Evolutionary conservation across 2,888 invertebrate genomes (phyloP).

Genomic region (Pocota personata): DNA sequence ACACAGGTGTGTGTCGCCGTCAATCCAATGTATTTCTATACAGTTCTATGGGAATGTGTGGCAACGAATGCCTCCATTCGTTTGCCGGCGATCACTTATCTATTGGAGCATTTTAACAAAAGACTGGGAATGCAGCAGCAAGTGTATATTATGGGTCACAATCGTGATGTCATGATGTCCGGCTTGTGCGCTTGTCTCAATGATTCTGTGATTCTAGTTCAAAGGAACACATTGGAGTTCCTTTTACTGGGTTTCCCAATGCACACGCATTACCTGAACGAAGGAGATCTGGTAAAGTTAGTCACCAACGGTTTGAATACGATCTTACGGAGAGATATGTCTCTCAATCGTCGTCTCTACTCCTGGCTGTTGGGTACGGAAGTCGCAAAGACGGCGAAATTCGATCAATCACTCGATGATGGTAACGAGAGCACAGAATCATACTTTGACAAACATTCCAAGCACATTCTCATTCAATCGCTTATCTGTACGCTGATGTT

Average conservation of each 20-base stretch:
- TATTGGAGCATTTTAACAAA: slow-evolving; percentile 91
- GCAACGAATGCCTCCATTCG: slow-evolving; percentile 91
- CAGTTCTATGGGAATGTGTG: slow-evolving; percentile 94
- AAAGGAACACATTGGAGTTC: slow-evolving; percentile 92
- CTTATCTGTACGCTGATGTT: slow-evolving; percentile 85
- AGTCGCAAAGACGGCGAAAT: slow-evolving; percentile 83
- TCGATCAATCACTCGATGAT: slow-evolving; percentile 70
- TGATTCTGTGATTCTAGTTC: slow-evolving; percentile 91
- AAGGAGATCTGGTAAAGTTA: slow-evolving; percentile 88
- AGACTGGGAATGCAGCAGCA: slow-evolving; percentile 92
- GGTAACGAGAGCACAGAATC: slow-evolving; percentile 77
- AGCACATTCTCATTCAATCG: slow-evolving; percentile 87
- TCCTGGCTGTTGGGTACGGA: slow-evolving; percentile 92
- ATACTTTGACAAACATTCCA: slow-evolving; percentile 88
- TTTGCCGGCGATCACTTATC: slow-evolving; percentile 91
- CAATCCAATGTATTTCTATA: slow-evolving; percentile 91
- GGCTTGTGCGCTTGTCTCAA: slow-evolving; percentile 91
- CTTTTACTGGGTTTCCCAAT: slow-evolving; percentile 92
- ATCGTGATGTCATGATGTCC: slow-evolving; percentile 91
- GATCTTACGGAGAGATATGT: slow-evolving; percentile 93
- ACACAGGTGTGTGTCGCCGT: slow-evolving; percentile 88
- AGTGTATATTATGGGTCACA: slow-evolving; percentile 91
- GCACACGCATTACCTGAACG: slow-evolving; percentile 88
- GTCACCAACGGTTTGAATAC: slow-evolving; percentile 89
- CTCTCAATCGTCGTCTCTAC: slow-evolving; percentile 92